Evolutionary conservation across 2,797 vertebrate genomes (phyloP).

Genomic region (Micropoecilia bifurca): DNA sequence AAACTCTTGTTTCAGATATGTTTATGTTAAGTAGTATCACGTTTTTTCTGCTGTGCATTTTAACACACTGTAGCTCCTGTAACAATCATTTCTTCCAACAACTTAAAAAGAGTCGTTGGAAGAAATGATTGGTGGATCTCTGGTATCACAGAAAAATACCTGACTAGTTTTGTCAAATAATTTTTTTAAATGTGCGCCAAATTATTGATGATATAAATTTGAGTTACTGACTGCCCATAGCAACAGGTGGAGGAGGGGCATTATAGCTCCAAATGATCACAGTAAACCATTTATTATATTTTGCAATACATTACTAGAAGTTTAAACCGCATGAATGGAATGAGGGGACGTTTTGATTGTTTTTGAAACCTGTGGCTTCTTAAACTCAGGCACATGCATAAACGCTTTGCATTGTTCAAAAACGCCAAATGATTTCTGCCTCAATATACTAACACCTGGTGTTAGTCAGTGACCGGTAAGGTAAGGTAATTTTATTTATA

Average conservation of each 20-base stretch:
- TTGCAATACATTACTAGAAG: neutral
- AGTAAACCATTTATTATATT: neutral
- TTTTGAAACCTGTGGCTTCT: neutral
- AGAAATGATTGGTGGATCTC: neutral
- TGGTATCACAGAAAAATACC: neutral
- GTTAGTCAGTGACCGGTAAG: conserved; percentile 2
- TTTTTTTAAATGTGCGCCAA: neutral
- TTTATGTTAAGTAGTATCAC: too few relatives aligned
- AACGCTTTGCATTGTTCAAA: neutral
- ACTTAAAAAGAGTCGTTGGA: neutral
- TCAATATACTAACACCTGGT: conserved; percentile 3
- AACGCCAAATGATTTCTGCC: neutral
- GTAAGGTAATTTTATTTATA: neutral
- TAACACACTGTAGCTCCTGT: neutral
- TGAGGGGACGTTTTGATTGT: neutral
- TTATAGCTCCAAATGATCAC: neutral
- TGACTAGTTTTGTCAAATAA: neutral
- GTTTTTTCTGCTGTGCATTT: neutral
- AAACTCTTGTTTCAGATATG: neutral
- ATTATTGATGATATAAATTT: neutral
- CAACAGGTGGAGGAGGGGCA: neutral
- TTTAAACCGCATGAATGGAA: neutral
- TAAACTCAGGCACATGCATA: neutral
- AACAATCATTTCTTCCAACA: neutral
- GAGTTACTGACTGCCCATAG: neutral